Base-by-base conservation (phyloP, 2,113 vertebrate genomes). In the Sinocyclocheilus rhinocerous region DNA sequence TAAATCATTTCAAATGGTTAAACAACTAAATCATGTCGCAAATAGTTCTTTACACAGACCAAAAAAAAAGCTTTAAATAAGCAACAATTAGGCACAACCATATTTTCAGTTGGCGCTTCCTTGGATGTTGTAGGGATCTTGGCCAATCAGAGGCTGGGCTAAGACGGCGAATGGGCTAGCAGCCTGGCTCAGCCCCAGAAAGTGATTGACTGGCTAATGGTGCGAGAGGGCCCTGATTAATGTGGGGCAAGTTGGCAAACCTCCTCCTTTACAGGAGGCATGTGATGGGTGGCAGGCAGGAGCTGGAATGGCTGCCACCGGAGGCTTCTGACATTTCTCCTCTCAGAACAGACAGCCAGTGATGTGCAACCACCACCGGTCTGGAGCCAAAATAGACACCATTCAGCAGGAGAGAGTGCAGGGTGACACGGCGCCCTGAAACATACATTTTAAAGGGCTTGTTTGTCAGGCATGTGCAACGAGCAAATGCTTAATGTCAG, bases 181-280 rank as follows among this genome's bases (percentile, higher is more conserved):
- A 89, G 72, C 72, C 86, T 85, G 83, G 78, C 86, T 89, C 73
- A 67, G 78, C 45, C 79, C 88, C 85, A 85, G 86, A 86, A 87
- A 89, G 85, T 89, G 86, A 89, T 87, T 89, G 85, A 89, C 85
- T 87, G 88, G 85, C 73, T 89, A 87, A 89, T 89, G 88, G 88
- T 89, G 88, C 45, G 42, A 83, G 73, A 83, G 79, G 67, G 85
- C 79, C 77, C 77, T 89, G 88, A 89, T 89, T 89, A 89, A 87
- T 89, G 88, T 76, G 55, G 86, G 88, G 86, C 88, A 87, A 89
- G 83, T 89, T 87, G 85, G 83, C 83, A 87, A 87, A 84, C 26
- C 75, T 89, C 73, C 83, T 87, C 63, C 85, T 57, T 80, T 87
- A 83, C 86, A 81, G 88, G 85, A 89, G 85, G 85, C 82, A 57